Percentiles rank a stretch among this genome's conserved stretches.
Evolutionary conservation across 2,797 vertebrate species (phyloP).

Genomic region (Anomalospiza imberbis): DNA sequence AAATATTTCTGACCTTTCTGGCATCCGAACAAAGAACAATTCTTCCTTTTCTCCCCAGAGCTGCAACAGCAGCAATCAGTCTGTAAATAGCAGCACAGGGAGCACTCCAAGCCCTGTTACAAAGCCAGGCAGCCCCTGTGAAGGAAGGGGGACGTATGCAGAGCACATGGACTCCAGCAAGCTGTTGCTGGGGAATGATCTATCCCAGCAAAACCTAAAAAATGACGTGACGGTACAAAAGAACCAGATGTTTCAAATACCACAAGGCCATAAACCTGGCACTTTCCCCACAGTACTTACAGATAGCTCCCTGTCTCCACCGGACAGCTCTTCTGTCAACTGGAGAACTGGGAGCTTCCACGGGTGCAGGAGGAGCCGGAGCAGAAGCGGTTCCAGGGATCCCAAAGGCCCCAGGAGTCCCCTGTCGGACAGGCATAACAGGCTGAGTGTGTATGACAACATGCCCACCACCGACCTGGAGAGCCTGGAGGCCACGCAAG

Average conservation of each 20-base stretch:
- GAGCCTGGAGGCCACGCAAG: not conserved
- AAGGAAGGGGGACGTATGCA: constrained; percentile 38
- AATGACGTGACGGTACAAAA: constrained; percentile 74
- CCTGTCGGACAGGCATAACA: constrained; percentile 40
- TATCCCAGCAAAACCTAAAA: constrained; percentile 73
- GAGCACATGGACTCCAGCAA: constrained; percentile 53
- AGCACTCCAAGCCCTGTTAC: constrained; percentile 79
- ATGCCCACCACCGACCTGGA: constrained; percentile 66
- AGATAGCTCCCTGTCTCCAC: constrained; percentile 65
- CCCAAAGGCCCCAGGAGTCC: constrained; percentile 11
- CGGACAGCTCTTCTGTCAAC: constrained; percentile 76
- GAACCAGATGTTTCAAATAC: constrained; percentile 79
- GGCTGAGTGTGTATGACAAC: constrained; percentile 87
- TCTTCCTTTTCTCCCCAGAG: constrained; percentile 65
- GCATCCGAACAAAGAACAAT: constrained; percentile 33
- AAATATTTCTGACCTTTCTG: constrained; percentile 68
- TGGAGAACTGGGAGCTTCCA: constrained; percentile 89
- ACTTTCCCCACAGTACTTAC: constrained; percentile 84
- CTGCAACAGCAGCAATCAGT: constrained; percentile 74
- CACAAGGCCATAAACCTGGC: constrained; percentile 85
- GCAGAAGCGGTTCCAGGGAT: constrained; percentile 43
- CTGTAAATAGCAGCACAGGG: constrained; percentile 78
- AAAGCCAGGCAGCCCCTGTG: constrained; percentile 75
- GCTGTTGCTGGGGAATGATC: constrained; percentile 55
- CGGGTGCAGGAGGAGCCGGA: constrained; percentile 69